Evolutionary conservation across 2,797 vertebrate genomes (phyloP).

Genomic region (Aplochiton taeniatus): DNA sequence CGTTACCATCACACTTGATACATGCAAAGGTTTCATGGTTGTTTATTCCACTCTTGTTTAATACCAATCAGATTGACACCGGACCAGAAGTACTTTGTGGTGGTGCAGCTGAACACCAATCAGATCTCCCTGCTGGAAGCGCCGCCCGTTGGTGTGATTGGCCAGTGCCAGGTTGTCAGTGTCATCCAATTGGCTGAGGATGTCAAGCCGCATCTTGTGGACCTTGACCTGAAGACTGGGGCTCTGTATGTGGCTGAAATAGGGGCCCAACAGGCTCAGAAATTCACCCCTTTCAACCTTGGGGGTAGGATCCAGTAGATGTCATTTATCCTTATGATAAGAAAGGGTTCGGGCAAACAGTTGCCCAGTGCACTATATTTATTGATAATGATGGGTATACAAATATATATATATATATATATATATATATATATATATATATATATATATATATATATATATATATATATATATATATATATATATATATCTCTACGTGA

Average conservation of each 20-base stretch:
- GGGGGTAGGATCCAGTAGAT: conserved; percentile 43
- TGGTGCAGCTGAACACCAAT: conserved; percentile 88
- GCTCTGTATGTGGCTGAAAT: conserved; percentile 92
- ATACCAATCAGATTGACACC: conserved; percentile 77
- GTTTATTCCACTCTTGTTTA: too few species aligned
- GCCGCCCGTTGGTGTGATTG: conserved; percentile 82
- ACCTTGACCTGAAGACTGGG: conserved; percentile 81
- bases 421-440: too few species aligned
- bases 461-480: too few species aligned
- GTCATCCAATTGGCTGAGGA: conserved; percentile 87
- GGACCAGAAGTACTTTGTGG: conserved; percentile 82
- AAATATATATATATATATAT: too few species aligned
- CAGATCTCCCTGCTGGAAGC: conserved; percentile 81
- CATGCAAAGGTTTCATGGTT: too few species aligned
- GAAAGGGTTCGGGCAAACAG: neutral
- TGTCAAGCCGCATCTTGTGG: conserved; percentile 89
- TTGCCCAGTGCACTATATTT: too few species aligned
- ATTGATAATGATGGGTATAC: too few species aligned
- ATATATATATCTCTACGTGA: too few species aligned
- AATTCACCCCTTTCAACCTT: conserved; percentile 76
- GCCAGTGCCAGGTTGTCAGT: conserved; percentile 80
- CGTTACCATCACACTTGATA: too few species aligned
- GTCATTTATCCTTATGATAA: neutral
- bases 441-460: too few species aligned
- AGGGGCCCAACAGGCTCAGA: conserved; percentile 92